Evolutionary conservation across 2,797 vertebrate genomes (phyloP), one percentile per base, ranked within the genome.

Genomic region (Chlorospingus semifuscus): DNA sequence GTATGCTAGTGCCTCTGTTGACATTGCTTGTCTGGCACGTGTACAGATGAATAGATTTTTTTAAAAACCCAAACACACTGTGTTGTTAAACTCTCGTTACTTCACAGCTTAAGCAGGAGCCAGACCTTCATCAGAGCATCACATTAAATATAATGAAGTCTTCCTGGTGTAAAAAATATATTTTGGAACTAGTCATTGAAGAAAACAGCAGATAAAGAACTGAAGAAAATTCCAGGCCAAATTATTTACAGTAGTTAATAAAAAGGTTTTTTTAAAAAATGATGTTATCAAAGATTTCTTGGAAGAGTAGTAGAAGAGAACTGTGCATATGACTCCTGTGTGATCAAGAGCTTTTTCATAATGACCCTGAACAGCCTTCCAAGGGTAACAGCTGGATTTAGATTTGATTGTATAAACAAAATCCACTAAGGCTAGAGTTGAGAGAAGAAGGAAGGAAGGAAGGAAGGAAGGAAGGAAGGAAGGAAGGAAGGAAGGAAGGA

Each of bases 281-380:
- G 3, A 22, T 46, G 44, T 24, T 59, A 24, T 49, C 34, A 46
- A 78, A 30, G 20, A 56, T 60, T 92, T 78, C 16, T 84, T 69
- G 17, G 21, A 78, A 87, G 32, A 37, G 7, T 29, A 59, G 4
- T 19, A 79, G 27, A 63, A 26, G 14, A 47, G 12, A 47, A 50
- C 27, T 17, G 22, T 30, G 8, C 8, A 52, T 52, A 64, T 12
- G 23, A 57, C 15, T 68, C 0, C 0, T 39, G 8, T 52, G n/a
- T 49, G 56, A 61, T 52, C 24, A 39, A 47, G 19, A 87, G 26
- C 12, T 41, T 82, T 74, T 78, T 56, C 46, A 22, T 57, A 60
- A 56, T 18, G 29, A 49, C 12, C 19, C n/a, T 41, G n/a, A 66
- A 29, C 11, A 52, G 5, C 8, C 30, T 81, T 90, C 22, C 47